Evolutionary conservation across 2,888 invertebrate genomes (phyloP), one percentile per base, ranked within the genome.

Genomic region (Tetrapedia diversipes): DNA sequence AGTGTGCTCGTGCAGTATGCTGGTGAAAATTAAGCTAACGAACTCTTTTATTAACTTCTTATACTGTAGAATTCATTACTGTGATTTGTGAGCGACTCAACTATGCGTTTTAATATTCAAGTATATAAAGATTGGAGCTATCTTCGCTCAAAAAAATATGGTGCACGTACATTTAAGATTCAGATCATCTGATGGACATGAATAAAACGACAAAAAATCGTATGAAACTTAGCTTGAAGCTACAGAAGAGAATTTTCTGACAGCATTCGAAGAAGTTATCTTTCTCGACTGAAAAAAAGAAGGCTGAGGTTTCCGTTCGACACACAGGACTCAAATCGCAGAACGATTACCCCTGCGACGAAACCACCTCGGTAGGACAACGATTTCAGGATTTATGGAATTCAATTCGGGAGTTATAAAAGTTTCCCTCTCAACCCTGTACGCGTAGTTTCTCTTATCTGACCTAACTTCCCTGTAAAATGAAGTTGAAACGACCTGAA

Each of bases 381-480:
- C 68, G 67, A 69, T 82, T 77, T 66, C 57, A 4, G 34, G 79
- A 81, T 79, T 79, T 73, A 72, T 69, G 75, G 71, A 79, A 82
- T 79, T 79, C 79, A 79, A 79, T 81, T 72, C 60, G 34, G 51
- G 77, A 73, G 79, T 83, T 77, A 72, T 77, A 82, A 79, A 82
- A 83, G 75, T 82, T 80, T 60, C 67, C 37, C 37, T 22, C n/a
- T 34, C 45, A n/a, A n/a, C 11, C 19, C 16, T 16, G 10, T 27
- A n/a, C 32, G 24, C 56, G 60, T 14, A 27, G 7, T 34, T 39
- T 22, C 59, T 27, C 43, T 73, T 64, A 61, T 65, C 43, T 63
- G 41, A 43, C 11, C 22, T 19, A 43, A 41, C 51, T 54, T 59
- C 60, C 37, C 51, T 7, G 32, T 29, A 43, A 45, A 37, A 22